These are phyloP conservation scores for Thalassoma bifasciatum DNA, from an alignment of 2,113 vertebrate genomes.

Conservation along the genomic window DNA sequence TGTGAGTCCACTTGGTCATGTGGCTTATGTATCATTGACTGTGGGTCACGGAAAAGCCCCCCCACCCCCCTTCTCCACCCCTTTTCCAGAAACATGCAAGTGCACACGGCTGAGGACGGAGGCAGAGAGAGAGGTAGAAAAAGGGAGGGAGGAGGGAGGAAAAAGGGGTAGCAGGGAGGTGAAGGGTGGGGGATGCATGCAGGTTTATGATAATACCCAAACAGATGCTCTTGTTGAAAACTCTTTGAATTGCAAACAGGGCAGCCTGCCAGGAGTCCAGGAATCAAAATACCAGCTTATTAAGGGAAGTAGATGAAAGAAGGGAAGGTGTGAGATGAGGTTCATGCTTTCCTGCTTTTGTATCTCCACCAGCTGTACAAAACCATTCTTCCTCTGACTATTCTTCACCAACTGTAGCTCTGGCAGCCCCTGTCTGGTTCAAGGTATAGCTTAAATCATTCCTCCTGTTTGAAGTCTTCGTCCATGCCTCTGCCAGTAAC, in stretches of 20 bases:
- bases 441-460: constrained; percentile 64
- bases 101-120: constrained; percentile 55
- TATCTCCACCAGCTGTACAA: constrained; percentile 61
- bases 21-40: constrained; percentile 88
- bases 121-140: constrained; percentile 43
- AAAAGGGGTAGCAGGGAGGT: constrained; percentile 22
- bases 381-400: constrained; percentile 58
- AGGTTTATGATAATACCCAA: constrained; percentile 82
- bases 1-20: constrained; percentile 86
- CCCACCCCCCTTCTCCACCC: constrained; percentile 68
- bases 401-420: constrained; percentile 58
- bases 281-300: constrained; percentile 76
- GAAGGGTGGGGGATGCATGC: constrained; percentile 60
- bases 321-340: constrained; percentile 77
- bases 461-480: constrained; percentile 64
- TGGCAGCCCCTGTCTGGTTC: constrained; percentile 27
- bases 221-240: constrained; percentile 81
- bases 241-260: constrained; percentile 71
- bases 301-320: constrained; percentile 71
- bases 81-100: constrained; percentile 70
- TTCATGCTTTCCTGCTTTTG: constrained; percentile 80
- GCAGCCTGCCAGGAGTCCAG: constrained; percentile 67
- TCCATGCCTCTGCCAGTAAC: constrained; percentile 61
- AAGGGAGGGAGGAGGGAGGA: constrained; percentile 24
- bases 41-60: constrained; percentile 81